A percentile compares a stretch with the other conserved stretches of the same genome.
Evolutionary conservation across 1,140 invertebrate genomes (phyloP).

Genomic region (Chrysomallon squamiferum): DNA sequence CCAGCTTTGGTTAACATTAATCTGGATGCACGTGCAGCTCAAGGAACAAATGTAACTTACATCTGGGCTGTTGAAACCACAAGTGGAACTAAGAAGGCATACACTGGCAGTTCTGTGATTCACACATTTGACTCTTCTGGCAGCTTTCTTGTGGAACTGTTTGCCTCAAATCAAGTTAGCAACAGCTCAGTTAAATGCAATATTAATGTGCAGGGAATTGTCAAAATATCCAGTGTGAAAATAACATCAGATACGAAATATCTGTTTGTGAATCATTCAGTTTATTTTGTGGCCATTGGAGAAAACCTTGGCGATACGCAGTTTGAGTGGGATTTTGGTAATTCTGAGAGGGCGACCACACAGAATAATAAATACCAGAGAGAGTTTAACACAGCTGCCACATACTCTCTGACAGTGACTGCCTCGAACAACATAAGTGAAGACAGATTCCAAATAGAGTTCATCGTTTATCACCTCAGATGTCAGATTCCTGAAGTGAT

Average conservation of each 20-base stretch:
- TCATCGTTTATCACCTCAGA: constrained; percentile 31
- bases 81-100: constrained; percentile 12
- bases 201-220: neutral
- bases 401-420: constrained; percentile 21
- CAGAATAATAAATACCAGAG: neutral
- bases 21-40: neutral
- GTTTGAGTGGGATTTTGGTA: neutral
- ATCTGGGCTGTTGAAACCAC: constrained; percentile 15
- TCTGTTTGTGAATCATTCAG: neutral
- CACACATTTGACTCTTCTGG: constrained; percentile 17
- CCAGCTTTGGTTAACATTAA: neutral
- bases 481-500: constrained; percentile 35
- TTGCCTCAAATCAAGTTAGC: constrained; percentile 16
- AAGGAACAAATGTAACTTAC: constrained; percentile 19
- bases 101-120: constrained; percentile 11
- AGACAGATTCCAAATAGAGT: constrained; percentile 8
- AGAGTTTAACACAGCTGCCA: constrained; percentile 20
- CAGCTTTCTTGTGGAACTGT: constrained; percentile 9
- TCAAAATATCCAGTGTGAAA: neutral
- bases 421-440: constrained; percentile 35
- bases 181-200: neutral
- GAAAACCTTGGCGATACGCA: neutral
- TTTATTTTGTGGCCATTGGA: constrained; percentile 1
- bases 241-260: neutral
- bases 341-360: neutral